Conservation (phyloP, 92 coral and sea anemone genomes). For the Epizoanthus ramosus region DNA sequence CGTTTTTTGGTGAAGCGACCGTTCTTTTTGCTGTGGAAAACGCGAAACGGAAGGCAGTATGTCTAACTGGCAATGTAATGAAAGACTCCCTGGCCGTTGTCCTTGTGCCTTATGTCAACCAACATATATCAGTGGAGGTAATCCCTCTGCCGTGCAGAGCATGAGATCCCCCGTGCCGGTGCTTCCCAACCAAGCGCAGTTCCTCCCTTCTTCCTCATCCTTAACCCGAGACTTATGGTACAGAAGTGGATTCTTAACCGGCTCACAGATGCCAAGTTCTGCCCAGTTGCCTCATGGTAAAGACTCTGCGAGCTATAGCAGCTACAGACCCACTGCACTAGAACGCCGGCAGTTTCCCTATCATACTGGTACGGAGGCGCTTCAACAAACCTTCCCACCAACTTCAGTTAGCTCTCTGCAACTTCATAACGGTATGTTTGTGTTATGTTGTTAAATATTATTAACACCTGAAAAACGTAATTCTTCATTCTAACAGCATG, state of each 20-base stretch:
- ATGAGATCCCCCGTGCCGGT: constrained; percentile 29
- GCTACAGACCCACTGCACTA: constrained; percentile 12
- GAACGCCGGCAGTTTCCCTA: constrained; percentile 17
- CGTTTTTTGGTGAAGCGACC: not conserved
- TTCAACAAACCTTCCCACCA: constrained; percentile 19
- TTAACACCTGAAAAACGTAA: constrained; percentile 21
- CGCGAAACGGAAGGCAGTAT: not conserved
- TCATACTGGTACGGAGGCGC: not conserved
- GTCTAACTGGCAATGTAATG: constrained; percentile 42
- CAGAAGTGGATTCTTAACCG: constrained; percentile 29
- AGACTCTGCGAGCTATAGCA: constrained; percentile 7
- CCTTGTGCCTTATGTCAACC: constrained; percentile 29
- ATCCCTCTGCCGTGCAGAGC: constrained; percentile 4
- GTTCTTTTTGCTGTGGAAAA: not conserved
- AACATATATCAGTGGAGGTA: constrained; percentile 11
- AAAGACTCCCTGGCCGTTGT: constrained; percentile 24
- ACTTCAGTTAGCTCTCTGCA: constrained; percentile 31
- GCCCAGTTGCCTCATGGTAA: constrained; percentile 22
- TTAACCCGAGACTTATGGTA: constrained; percentile 31
- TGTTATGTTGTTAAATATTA: constrained; percentile 17
- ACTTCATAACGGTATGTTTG: constrained; percentile 17
- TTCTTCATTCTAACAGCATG: constrained; percentile 26
- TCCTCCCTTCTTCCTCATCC: constrained; percentile 26
- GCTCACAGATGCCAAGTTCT: constrained; percentile 19
- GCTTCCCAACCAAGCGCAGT: constrained; percentile 33